These are phyloP conservation scores for Philaenus spumarius DNA, from an alignment of 1,140 invertebrate species.

Conservation along the genomic window DNA sequence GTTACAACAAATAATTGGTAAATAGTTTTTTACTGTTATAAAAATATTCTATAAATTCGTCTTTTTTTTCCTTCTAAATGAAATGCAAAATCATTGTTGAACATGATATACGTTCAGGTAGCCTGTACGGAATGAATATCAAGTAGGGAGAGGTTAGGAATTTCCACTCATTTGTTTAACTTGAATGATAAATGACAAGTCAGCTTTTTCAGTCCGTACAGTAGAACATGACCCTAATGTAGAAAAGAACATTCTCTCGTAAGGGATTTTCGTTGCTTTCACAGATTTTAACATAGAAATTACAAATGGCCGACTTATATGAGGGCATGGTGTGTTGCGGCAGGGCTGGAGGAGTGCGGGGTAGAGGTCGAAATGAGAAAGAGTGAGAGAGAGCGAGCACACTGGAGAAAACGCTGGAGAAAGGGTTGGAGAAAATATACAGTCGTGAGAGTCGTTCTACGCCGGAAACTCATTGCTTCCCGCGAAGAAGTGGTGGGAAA, in stretches of 20 bases:
- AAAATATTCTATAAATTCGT: no score
- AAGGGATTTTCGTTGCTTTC: conserved; percentile 22
- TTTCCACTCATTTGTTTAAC: not conserved
- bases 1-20: no score
- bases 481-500: conserved; percentile 20
- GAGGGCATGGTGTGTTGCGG: conserved; percentile 8
- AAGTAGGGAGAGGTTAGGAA: not conserved
- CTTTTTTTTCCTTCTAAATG: no score
- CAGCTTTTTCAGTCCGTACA: no score
- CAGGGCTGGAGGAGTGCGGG: not conserved
- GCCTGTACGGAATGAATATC: not conserved
- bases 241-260: conserved; percentile 19
- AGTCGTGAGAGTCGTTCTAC: conserved; percentile 13
- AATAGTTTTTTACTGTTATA: no score
- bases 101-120: not conserved
- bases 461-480: not conserved
- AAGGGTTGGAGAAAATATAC: conserved; percentile 17
- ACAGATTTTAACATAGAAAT: conserved; percentile 28
- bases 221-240: not conserved
- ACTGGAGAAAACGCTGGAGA: conserved; percentile 8
- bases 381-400: conserved; percentile 11
- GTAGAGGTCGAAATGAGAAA: conserved; percentile 10
- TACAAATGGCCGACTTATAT: conserved; percentile 28
- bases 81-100: no score
- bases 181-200: no score